Evolutionary conservation across 2,888 invertebrate genomes (phyloP).

Genomic region (Sipha maydis): DNA sequence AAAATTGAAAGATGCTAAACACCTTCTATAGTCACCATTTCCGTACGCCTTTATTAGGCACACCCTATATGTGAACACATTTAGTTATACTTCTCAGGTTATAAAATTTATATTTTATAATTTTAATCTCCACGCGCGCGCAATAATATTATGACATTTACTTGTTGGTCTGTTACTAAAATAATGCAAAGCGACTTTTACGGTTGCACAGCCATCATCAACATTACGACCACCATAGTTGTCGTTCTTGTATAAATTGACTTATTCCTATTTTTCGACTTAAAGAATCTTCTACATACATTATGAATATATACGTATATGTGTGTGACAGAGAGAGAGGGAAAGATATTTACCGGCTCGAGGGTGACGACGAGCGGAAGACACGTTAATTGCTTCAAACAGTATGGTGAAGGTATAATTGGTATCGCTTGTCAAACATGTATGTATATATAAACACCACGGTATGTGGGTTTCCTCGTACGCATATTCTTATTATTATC

Average conservation of each 20-base stretch:
- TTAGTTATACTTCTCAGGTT: too few species aligned
- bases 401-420: slow-evolving; percentile 1
- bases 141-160: background rate
- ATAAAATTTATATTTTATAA: too few species aligned
- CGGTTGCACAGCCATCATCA: background rate
- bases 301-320: background rate
- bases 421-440: background rate
- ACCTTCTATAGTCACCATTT: too few species aligned
- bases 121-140: background rate
- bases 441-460: background rate
- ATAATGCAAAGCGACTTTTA: background rate
- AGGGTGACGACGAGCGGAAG: background rate
- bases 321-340: background rate
- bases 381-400: background rate
- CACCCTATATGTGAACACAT: too few species aligned
- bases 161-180: background rate
- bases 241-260: background rate
- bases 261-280: background rate
- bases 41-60: too few species aligned
- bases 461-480: background rate
- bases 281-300: background rate
- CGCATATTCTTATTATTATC: background rate
- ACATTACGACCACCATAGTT: background rate
- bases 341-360: background rate
- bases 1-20: too few species aligned